Conservation (phyloP, 2,888 invertebrate species). For the Idaea dimidiata region DNA sequence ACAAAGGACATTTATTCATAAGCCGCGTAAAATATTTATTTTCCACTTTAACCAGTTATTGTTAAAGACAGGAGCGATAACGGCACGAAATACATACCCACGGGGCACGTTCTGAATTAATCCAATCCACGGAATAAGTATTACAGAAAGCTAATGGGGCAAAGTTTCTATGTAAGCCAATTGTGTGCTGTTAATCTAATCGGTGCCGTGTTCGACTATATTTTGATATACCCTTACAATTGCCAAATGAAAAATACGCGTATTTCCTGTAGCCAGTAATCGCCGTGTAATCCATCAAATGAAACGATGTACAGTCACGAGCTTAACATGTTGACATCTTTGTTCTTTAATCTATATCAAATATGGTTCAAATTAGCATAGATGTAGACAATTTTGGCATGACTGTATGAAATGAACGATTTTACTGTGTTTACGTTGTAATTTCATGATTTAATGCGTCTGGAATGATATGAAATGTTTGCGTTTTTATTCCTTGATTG, state of each 20-base stretch:
- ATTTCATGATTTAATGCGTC: conserved; percentile 64
- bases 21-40: conserved; percentile 50
- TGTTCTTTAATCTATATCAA: conserved; percentile 8
- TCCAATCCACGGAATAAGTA: conserved; percentile 58
- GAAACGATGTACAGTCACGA: conserved; percentile 46
- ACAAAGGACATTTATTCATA: conserved; percentile 15
- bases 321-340: conserved; percentile 30
- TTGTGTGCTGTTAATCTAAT: conserved; percentile 75
- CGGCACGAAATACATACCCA: conserved; percentile 55
- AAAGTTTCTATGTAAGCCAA: conserved; percentile 75
- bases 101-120: conserved; percentile 62
- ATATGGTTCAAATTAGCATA: not conserved
- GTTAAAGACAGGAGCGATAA: conserved; percentile 57
- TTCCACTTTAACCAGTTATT: conserved; percentile 49
- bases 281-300: conserved; percentile 74
- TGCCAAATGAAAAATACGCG: conserved; percentile 78
- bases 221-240: conserved; percentile 72
- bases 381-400: conserved; percentile 34
- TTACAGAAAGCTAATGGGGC: conserved; percentile 57
- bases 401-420: conserved; percentile 14
- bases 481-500: conserved; percentile 47
- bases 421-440: conserved; percentile 49
- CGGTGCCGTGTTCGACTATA: conserved; percentile 70
- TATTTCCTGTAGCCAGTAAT: conserved; percentile 74
- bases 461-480: conserved; percentile 56